Base-by-base conservation (phyloP, 2,797 vertebrate species). In the Acropternis orthonyx region DNA sequence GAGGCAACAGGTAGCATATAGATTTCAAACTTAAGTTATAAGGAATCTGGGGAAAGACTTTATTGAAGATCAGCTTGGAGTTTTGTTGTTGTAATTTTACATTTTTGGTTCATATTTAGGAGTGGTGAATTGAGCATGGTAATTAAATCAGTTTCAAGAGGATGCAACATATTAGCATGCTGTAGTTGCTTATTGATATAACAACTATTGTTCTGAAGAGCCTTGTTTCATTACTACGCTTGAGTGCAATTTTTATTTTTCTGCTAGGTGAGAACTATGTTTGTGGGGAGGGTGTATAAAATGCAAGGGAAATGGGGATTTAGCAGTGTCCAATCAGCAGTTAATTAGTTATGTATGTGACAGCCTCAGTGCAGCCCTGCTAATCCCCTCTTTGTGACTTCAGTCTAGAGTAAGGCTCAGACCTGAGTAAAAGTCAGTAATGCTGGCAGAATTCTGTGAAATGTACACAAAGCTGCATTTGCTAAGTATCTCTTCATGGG, bases 381-480 rank as follows among this genome's bases (percentile, higher is more conserved):
- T 97, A 97, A 97, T 97, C 96, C 95, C 52, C 65, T 96, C 96
- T 94, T 97, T 96, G 94, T 96, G 96, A 94, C 63, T 93, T 87
- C 74, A 91, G 88, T 91, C 95, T 95, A 90, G 88, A 94, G 85
- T 77, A 89, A 85, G 91, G 92, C 92, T 85, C 91, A 94, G 86
- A 77, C 86, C 86, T 91, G 88, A 46, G 91, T 95, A 83, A 94
- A 97, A 95, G 90, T 94, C 94, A 96, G 95, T 85, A 93, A 92
- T 0, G 28, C 89, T 94, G 92, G 93, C 93, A 94, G 89, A 91
- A 92, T 97, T 97, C 95, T 96, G 96, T 97, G 96, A 98, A 97
- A 98, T 95, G 97, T 97, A 96, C 96, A 97, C 97, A 98, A 97
- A 97, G 91, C 97, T 97, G 97, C 95, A 93, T 98, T 97, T 96